Conservation (phyloP, 2,797 vertebrate species). For the Anguilla anguilla region DNA sequence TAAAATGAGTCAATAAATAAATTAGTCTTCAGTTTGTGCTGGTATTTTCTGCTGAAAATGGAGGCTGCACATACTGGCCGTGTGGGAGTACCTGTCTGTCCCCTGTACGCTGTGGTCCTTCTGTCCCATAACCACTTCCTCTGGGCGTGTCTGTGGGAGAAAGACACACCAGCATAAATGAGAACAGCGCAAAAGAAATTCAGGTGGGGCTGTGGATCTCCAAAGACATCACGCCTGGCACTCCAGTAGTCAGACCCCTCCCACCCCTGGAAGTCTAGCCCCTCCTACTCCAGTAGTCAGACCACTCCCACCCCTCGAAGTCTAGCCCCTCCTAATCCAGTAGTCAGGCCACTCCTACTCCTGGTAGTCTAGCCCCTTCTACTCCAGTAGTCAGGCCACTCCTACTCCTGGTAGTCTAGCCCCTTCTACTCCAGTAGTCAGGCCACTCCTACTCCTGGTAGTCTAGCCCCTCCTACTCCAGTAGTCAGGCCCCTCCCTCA, state of each 20-base stretch:
- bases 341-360: background rate
- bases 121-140: background rate
- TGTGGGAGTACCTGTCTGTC: slow-evolving; percentile 27
- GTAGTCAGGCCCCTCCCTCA: slow-evolving; percentile 33
- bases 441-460: no score
- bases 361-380: background rate
- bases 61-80: background rate
- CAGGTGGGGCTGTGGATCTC: no score
- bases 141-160: background rate
- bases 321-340: background rate
- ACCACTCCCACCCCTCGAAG: background rate
- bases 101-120: slow-evolving; percentile 20
- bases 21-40: no score
- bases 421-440: no score
- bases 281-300: background rate
- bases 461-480: background rate
- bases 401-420: no score
- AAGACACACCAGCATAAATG: background rate
- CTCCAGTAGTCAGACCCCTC: no score
- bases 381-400: slow-evolving; percentile 22
- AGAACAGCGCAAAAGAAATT: background rate
- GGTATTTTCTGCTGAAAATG: no score
- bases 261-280: background rate
- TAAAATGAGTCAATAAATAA: no score
- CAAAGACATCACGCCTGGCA: no score